A percentile compares a stretch with the other conserved stretches of the same genome.
phyloP scores from a whole-genome alignment of 2,113 vertebrate species.

The Blennius ocellaris region DNA sequence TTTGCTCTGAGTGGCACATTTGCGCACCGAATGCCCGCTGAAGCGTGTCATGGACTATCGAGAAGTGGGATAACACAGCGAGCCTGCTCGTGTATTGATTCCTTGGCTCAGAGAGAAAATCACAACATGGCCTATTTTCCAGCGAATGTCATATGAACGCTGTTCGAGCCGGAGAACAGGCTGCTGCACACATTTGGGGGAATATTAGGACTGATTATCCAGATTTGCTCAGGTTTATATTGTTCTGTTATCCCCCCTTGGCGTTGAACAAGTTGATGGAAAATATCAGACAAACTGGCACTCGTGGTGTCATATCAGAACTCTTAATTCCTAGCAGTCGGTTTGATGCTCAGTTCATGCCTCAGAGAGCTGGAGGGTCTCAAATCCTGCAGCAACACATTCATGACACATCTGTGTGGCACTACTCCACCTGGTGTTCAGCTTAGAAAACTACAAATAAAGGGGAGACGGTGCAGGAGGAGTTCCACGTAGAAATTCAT shows the following conservation, averaged over 20 bases:
- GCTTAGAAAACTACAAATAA: conserved; percentile 20
- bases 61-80: conserved; percentile 5
- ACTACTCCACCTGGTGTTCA: conserved; percentile 32
- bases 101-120: conserved; percentile 39
- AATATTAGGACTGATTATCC: neutral
- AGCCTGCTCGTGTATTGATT: conserved; percentile 40
- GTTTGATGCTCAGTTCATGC: neutral
- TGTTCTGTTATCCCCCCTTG: neutral
- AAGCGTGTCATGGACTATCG: neutral
- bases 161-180: neutral
- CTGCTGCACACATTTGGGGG: neutral
- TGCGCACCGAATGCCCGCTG: neutral
- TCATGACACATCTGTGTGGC: neutral
- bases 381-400: neutral
- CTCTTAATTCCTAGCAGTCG: neutral
- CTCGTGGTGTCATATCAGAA: neutral
- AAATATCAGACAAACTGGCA: no score
- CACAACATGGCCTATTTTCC: conserved; percentile 9
- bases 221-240: neutral
- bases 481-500: neutral
- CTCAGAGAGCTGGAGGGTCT: neutral
- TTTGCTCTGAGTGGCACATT: conserved; percentile 6
- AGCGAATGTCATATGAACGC: conserved; percentile 28
- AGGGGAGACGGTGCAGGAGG: neutral
- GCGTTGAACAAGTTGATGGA: no score